Evolutionary conservation across 2,888 invertebrate species (phyloP).

Genomic region (Trichopria drosophilae): DNA sequence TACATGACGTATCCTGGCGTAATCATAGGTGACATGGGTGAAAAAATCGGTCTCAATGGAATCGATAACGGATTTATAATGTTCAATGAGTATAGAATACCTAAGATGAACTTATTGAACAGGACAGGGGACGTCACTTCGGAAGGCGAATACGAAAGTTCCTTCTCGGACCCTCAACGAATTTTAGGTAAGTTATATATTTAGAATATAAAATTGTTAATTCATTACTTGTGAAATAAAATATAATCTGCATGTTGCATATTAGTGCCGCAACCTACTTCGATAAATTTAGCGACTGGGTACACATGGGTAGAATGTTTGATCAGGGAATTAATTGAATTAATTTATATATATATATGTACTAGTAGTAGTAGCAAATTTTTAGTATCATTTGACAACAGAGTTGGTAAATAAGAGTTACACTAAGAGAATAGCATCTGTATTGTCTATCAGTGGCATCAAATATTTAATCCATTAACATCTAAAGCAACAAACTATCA

Average conservation of each 20-base stretch:
- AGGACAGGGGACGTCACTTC: conserved; percentile 86
- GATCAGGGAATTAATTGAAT: too few species aligned
- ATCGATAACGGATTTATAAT: conserved; percentile 93
- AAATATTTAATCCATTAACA: too few species aligned
- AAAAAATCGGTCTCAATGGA: conserved; percentile 88
- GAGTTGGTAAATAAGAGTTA: too few species aligned
- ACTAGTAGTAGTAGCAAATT: too few species aligned
- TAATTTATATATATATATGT: too few species aligned
- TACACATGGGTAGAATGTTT: too few species aligned
- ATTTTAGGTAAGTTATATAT: conserved; percentile 68
- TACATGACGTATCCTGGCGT: conserved; percentile 80
- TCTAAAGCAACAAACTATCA: too few species aligned
- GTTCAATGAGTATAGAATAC: conserved; percentile 86
- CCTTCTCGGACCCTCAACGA: conserved; percentile 85
- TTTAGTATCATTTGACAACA: too few species aligned
- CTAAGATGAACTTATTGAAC: conserved; percentile 81
- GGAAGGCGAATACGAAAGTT: conserved; percentile 84
- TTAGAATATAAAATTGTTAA: not conserved
- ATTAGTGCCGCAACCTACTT: too few species aligned
- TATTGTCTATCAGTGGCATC: too few species aligned
- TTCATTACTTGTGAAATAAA: not conserved
- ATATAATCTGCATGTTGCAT: not conserved
- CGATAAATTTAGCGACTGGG: too few species aligned
- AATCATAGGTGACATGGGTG: conserved; percentile 88
- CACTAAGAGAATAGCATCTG: too few species aligned